These are phyloP conservation scores for Griposia aprilina DNA, from an alignment of 2,888 invertebrate genomes.

Conservation along the genomic window DNA sequence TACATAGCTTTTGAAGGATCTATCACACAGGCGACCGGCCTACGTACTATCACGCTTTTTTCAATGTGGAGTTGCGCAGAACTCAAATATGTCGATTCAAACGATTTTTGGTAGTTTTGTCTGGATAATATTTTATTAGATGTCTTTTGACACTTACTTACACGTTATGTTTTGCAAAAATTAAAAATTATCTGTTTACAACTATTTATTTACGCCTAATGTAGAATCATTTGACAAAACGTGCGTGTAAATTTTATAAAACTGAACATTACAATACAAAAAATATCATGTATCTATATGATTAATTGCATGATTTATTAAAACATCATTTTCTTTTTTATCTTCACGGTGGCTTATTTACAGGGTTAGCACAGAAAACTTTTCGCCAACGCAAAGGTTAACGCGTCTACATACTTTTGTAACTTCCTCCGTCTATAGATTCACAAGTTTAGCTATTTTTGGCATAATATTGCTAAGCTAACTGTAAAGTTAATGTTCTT, in stretches of 20 bases:
- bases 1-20: conserved; percentile 57
- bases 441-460: conserved; percentile 21
- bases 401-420: conserved; percentile 46
- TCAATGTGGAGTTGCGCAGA: conserved; percentile 58
- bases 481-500: conserved; percentile 26
- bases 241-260: neutral
- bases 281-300: neutral
- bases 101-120: conserved; percentile 49
- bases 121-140: conserved; percentile 38
- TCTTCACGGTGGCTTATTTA: conserved; percentile 3
- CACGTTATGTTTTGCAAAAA: neutral
- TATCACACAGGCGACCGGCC: conserved; percentile 61
- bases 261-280: neutral
- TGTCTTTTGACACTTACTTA: neutral
- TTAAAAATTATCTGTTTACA: neutral
- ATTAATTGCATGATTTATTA: neutral
- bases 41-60: conserved; percentile 61
- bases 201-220: conserved; percentile 20
- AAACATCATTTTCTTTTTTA: neutral
- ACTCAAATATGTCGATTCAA: conserved; percentile 54
- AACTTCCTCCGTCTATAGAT: conserved; percentile 32
- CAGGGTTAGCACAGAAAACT: conserved; percentile 6
- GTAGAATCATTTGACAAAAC: neutral
- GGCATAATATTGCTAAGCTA: conserved; percentile 5
- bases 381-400: conserved; percentile 24